Base-by-base conservation (phyloP, 2,113 vertebrate species). In the Lophotis ruficrista region DNA sequence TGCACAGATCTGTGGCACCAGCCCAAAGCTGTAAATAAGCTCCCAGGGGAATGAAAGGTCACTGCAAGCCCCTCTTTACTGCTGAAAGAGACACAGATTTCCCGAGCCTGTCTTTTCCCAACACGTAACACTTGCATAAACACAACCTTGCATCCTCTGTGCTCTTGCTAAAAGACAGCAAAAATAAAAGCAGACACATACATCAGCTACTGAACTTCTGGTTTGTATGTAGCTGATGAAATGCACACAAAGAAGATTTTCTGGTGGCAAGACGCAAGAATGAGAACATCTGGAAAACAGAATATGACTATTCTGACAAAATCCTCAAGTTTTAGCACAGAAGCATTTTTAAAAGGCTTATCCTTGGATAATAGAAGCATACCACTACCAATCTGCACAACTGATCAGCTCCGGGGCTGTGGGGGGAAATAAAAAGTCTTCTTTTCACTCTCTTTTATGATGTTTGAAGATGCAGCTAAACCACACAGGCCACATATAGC, bases 211-310 rank as follows among this genome's bases (percentile, higher is more conserved):
- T 51, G 43, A 91, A 87, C 45, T 70, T 48, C 72, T 66, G 80
- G 64, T 14, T 87, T 65, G 33, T 50, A 53, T 20, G 51, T 38
- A 86, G 89, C 83, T 89, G 87, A 93, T 81, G 83, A 95, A 94
- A 94, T 1, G 5, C 69, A 72, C n/a, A 81, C 30, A 77, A 23
- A 76, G 61, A 83, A 62, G 79, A 85, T 83, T 86, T 92, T 75
- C 71, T 75, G 87, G 82, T 71, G 20, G 45, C 61, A 96, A 87
- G n/a, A 83, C 87, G 48, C 37, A 73, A 84, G 90, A 93, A 95
- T 81, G 73, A 96, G 94, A 93, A 89, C 77, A 91, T 93, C 53
- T 78, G 65, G 69, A 89, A 90, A 89, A 64, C 21, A 79, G n/a
- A 91, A 84, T 41, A 58, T 54, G 65, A 89, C 82, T 87, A 83